These are phyloP conservation scores for Turnix velox DNA, from an alignment of 2,113 vertebrate species.

Conservation along the genomic window DNA sequence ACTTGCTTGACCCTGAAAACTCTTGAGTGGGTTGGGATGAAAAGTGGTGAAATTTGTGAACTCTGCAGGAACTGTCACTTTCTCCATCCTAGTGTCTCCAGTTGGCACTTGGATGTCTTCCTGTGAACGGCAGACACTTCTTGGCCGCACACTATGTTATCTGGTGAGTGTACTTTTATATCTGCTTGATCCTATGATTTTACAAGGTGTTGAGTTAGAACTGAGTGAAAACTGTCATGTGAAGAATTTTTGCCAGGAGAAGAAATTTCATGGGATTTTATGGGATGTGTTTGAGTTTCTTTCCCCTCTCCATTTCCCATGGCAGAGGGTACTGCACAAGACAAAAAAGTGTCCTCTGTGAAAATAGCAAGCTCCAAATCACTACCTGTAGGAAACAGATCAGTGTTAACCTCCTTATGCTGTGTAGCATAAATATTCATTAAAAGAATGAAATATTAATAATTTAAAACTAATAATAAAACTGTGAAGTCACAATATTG, in stretches of 20 bases:
- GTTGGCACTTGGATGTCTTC: neutral
- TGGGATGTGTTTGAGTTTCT: neutral
- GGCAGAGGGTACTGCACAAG: neutral
- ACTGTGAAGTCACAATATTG: neutral
- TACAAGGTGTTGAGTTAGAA: neutral
- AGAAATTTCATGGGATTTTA: neutral
- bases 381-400: neutral
- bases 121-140: neutral
- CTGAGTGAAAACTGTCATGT: neutral
- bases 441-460: neutral
- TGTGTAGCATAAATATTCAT: neutral
- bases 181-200: neutral
- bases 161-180: rapidly evolving
- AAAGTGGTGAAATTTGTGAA: neutral
- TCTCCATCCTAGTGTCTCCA: neutral
- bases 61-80: neutral
- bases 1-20: neutral
- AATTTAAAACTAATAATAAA: neutral
- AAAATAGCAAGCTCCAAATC: neutral
- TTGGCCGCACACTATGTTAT: too few species aligned
- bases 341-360: neutral
- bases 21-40: neutral
- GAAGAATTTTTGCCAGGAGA: neutral
- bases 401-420: neutral
- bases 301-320: neutral